A percentile compares a stretch with the other conserved stretches of the same genome.
These are phyloP conservation scores for Nezara viridula DNA, from an alignment of 2,888 invertebrate genomes.

Conservation along the genomic window DNA sequence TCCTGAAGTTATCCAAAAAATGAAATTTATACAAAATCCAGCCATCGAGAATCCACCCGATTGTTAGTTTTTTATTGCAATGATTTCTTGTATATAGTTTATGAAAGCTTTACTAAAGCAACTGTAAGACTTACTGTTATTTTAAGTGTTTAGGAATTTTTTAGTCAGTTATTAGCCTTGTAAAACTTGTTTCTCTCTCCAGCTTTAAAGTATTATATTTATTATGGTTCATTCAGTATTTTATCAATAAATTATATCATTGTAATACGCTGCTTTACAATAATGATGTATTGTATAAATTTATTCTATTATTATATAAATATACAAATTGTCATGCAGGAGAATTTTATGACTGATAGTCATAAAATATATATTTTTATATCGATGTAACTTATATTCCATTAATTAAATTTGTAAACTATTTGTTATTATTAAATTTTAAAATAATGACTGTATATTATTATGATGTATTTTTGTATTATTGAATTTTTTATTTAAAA, in stretches of 20 bases:
- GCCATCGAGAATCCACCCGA: background rate
- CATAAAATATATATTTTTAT: background rate
- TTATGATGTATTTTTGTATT: background rate
- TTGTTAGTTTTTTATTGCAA: background rate
- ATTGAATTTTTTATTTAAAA: background rate
- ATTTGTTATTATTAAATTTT: slow-evolving; percentile 29
- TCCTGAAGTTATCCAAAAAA: background rate
- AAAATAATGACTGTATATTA: background rate
- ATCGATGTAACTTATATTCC: background rate
- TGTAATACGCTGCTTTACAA: background rate
- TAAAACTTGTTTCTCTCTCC: background rate
- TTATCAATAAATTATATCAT: background rate
- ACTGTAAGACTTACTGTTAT: background rate
- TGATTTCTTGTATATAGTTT: background rate
- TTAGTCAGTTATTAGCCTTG: background rate
- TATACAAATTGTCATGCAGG: background rate
- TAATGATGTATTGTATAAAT: background rate
- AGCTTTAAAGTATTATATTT: slow-evolving; percentile 19
- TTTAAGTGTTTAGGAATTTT: background rate
- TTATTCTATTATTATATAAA: background rate
- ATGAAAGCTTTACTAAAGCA: background rate
- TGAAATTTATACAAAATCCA: slow-evolving; percentile 15
- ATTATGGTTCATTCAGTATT: slow-evolving; percentile 7
- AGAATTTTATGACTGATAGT: background rate
- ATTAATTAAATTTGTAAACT: background rate